A percentile compares a stretch with the other conserved stretches of the same genome.
Conservation (phyloP, 2,888 invertebrate genomes). For the Corythucha ciliata region DNA sequence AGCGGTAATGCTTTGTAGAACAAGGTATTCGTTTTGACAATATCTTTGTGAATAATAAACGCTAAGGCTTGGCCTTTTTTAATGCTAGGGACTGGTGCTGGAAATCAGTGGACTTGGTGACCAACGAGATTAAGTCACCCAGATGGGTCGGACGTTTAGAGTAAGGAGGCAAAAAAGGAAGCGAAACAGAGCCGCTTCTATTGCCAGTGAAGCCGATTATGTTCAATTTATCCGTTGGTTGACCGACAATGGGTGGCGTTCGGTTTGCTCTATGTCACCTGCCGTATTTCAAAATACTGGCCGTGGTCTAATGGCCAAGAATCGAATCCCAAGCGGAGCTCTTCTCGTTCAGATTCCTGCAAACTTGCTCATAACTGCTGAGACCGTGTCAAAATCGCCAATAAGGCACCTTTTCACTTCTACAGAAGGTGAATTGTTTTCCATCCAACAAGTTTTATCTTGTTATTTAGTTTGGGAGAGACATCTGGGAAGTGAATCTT, state of each 20-base stretch:
- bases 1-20: too few species aligned
- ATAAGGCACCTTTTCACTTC: conserved; percentile 35
- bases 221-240: conserved; percentile 48
- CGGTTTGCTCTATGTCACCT: conserved; percentile 49
- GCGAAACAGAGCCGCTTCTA: conserved; percentile 1
- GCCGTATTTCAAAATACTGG: conserved; percentile 57
- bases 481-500: conserved; percentile 47
- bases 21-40: too few species aligned
- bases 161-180: conserved; percentile 21
- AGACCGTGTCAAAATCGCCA: conserved; percentile 35
- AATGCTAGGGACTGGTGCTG: too few species aligned
- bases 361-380: conserved; percentile 34
- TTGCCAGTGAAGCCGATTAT: conserved; percentile 21
- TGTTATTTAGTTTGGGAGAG: conserved; percentile 62
- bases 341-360: conserved; percentile 34
- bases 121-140: too few species aligned
- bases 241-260: conserved; percentile 47
- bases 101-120: too few species aligned
- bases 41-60: too few species aligned
- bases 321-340: conserved; percentile 48
- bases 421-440: conserved; percentile 36
- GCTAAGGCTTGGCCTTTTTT: too few species aligned
- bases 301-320: conserved; percentile 60
- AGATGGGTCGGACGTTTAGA: conserved; percentile 32
- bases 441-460: conserved; percentile 63